A percentile compares a stretch with the other conserved stretches of the same genome.
Evolutionary conservation across 2,113 vertebrate species (phyloP).

Genomic region (Chiloscyllium plagiosum): DNA sequence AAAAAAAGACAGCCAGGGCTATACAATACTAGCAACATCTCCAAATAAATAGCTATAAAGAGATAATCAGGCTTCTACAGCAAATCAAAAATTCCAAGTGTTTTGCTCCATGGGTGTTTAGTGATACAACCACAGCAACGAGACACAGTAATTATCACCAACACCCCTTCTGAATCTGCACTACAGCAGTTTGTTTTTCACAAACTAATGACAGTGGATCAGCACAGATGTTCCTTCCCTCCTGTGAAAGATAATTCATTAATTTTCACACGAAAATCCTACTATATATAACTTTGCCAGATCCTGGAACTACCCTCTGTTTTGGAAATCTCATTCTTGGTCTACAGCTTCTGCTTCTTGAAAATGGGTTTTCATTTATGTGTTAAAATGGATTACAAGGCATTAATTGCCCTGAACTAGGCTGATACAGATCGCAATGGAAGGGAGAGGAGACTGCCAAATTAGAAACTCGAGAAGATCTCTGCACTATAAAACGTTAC

Average conservation of each 20-base stretch:
- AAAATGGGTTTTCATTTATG: background rate
- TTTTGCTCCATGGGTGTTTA: background rate
- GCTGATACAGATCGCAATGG: background rate
- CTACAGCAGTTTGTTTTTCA: background rate
- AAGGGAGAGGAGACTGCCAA: background rate
- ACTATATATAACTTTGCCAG: background rate
- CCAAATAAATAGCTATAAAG: background rate
- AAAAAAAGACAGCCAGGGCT: background rate
- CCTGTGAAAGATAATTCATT: background rate
- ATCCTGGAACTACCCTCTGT: background rate
- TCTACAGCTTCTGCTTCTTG: background rate
- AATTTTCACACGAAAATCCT: background rate
- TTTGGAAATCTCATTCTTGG: background rate
- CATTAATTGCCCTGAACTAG: background rate
- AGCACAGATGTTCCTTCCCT: background rate
- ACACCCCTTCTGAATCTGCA: background rate
- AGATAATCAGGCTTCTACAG: background rate
- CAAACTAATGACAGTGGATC: background rate
- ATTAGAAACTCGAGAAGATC: background rate
- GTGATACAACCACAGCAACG: background rate
- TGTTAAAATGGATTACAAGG: background rate
- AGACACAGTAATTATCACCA: background rate
- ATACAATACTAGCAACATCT: background rate
- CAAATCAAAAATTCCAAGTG: background rate
- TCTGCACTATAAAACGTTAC: background rate